phyloP scores from a whole-genome alignment of 2,797 vertebrate species.

The Mus minutoides region DNA sequence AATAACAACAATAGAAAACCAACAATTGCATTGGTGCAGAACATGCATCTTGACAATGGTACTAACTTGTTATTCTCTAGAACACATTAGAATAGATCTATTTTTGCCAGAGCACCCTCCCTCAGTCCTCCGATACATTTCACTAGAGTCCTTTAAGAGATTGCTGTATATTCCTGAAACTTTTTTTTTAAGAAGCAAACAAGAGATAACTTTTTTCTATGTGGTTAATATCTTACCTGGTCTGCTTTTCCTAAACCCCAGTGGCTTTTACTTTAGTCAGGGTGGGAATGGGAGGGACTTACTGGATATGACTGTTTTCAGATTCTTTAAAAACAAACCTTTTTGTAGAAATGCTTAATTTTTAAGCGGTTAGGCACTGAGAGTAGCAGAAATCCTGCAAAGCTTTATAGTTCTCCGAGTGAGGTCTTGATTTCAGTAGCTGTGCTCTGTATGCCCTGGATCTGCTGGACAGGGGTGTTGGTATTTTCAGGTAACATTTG shows the following conservation, averaged over 20 bases:
- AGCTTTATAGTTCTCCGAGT: constrained; percentile 91
- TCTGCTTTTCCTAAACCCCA: constrained; percentile 90
- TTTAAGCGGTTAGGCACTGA: constrained; percentile 94
- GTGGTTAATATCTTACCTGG: constrained; percentile 90
- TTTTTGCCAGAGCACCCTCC: constrained; percentile 88
- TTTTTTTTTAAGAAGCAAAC: constrained; percentile 89
- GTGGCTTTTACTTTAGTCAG: constrained; percentile 89
- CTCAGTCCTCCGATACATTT: constrained; percentile 87
- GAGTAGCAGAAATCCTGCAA: constrained; percentile 93
- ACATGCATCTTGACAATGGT: constrained; percentile 89
- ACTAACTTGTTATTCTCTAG: constrained; percentile 87
- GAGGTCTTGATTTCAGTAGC: constrained; percentile 88
- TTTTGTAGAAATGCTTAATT: constrained; percentile 94
- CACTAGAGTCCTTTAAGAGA: constrained; percentile 90
- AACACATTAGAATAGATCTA: constrained; percentile 88
- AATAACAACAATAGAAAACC: constrained; percentile 15
- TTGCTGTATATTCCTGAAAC: constrained; percentile 91
- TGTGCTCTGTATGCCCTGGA: constrained; percentile 90
- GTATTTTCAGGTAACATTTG: constrained; percentile 95
- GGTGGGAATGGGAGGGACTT: constrained; percentile 88
- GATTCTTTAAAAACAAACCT: constrained; percentile 89
- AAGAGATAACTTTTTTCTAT: constrained; percentile 89
- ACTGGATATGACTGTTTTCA: constrained; percentile 96
- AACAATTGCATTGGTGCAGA: constrained; percentile 85
- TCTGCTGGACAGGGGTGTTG: constrained; percentile 91